Evolutionary conservation across 2,113 vertebrate genomes (phyloP), one percentile per base, ranked within the genome.

Genomic region (Oxyura jamaicensis): DNA sequence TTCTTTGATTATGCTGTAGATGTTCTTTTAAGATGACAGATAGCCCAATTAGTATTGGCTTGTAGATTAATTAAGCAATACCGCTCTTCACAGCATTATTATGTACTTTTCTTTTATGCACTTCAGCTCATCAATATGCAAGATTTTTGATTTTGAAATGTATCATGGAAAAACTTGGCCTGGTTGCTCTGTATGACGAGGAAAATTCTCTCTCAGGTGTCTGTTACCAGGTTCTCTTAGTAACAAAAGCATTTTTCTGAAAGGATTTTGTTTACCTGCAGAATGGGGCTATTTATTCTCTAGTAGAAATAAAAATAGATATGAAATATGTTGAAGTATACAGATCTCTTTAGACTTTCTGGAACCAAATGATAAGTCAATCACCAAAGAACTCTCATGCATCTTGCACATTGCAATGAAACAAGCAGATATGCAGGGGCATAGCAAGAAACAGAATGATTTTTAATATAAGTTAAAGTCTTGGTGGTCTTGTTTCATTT

Each of bases 351-450:
- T 41, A 72, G 77, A 65, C 69, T 81, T 91, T 86, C 80, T 92
- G 88, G 76, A 75, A 81, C 18, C 41, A 88, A 92, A 81, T 10
- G 39, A 94, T 93, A 84, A 94, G 66, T 53, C 42, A 75, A 26
- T 41, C 11, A 4, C 52, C 46, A 81, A 82, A 84, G 85, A 96
- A 11, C 29, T 65, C 17, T 72, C 0, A 0, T 23, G 39, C 33
- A 6, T 66, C n/a, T 56, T 73, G 62, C 48, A 88, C 9, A 19
- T 6, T 78, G 23, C 42, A 62, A 23, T 60, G 69, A 78, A 96
- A 65, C 29, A 67, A 68, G 19, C 46, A 66, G 60, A 44, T 46
- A 58, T 0, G 0, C 42, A 35, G 41, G 19, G 6, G 26, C 60
- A 35, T 5, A 73, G 58, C 26, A 75, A 66, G 74, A 94, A 92